Conservation (phyloP, 2,888 invertebrate species). For the Hermaeophaga mercurialis region DNA sequence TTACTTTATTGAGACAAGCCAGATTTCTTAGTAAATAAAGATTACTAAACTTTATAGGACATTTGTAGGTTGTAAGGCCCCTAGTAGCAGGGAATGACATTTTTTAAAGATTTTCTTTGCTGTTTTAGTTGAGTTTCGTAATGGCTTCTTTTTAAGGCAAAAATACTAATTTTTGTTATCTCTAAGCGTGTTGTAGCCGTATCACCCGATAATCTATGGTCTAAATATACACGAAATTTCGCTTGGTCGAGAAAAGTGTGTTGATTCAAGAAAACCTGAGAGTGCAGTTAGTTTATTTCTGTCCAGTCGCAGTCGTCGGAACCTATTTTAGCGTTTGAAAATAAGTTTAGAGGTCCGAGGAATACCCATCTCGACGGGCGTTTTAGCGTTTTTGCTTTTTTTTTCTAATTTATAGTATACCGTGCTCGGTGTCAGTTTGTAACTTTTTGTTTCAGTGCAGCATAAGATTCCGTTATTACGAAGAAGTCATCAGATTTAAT, state of each 20-base stretch:
- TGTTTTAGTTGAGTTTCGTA: too few species aligned
- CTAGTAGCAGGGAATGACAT: too few species aligned
- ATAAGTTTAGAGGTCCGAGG: slow-evolving; percentile 40
- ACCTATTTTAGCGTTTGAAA: slow-evolving; percentile 50
- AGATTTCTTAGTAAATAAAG: too few species aligned
- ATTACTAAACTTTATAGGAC: too few species aligned
- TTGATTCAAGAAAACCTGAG: slow-evolving; percentile 43
- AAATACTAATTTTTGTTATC: slow-evolving; percentile 10
- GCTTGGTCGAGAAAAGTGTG: slow-evolving; percentile 17
- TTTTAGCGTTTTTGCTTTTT: slow-evolving; percentile 13
- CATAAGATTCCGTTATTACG: too few species aligned
- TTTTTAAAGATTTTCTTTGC: too few species aligned
- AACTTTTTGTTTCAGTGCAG: neutral
- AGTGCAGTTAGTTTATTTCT: slow-evolving; percentile 48
- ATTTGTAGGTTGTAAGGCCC: too few species aligned
- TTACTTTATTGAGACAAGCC: too few species aligned
- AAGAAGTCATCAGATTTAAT: too few species aligned
- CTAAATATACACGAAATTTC: slow-evolving; percentile 16
- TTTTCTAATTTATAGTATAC: slow-evolving; percentile 10
- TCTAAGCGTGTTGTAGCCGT: slow-evolving; percentile 8
- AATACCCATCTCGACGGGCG: slow-evolving; percentile 21
- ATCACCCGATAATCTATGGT: neutral
- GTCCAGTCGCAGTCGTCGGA: slow-evolving; percentile 40
- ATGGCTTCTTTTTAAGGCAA: too few species aligned
- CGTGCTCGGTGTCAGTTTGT: slow-evolving; percentile 1